Evolutionary conservation across 2,113 vertebrate species (phyloP).

Genomic region (Noturus placidus): DNA sequence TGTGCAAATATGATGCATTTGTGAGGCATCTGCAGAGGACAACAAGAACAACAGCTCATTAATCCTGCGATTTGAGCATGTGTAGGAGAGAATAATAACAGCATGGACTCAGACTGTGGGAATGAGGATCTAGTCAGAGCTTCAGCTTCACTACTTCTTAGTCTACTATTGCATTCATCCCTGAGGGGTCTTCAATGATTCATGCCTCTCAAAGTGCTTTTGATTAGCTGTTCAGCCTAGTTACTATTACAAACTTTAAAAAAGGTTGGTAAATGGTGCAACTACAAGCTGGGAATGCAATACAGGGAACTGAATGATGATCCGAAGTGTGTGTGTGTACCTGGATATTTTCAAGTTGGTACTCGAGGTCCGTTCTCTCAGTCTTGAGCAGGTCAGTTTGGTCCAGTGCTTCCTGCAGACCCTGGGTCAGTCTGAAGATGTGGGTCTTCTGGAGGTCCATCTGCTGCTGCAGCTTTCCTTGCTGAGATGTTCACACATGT

Average conservation of each 20-base stretch:
- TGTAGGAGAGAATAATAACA: slow-evolving; percentile 18
- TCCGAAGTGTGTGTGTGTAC: slow-evolving; percentile 61
- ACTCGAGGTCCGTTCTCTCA: slow-evolving; percentile 93
- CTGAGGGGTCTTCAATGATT: slow-evolving; percentile 27
- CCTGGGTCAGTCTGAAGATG: slow-evolving; percentile 96
- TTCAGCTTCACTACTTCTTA: not conserved
- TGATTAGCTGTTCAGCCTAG: slow-evolving; percentile 27
- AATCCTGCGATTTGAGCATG: not conserved
- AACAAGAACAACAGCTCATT: slow-evolving; percentile 23
- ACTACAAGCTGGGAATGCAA: not conserved
- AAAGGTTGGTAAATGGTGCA: not conserved
- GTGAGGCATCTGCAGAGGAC: not conserved
- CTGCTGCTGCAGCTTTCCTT: slow-evolving; percentile 97
- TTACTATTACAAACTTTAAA: not conserved
- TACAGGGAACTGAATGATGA: not conserved
- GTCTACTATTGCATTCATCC: slow-evolving; percentile 15
- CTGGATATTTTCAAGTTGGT: slow-evolving; percentile 98
- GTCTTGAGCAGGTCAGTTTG: slow-evolving; percentile 96
- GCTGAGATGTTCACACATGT: slow-evolving; percentile 70
- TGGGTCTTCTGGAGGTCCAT: slow-evolving; percentile 98
- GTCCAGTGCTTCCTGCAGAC: slow-evolving; percentile 94
- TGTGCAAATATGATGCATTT: not conserved
- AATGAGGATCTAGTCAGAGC: slow-evolving; percentile 12
- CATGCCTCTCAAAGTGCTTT: slow-evolving; percentile 14
- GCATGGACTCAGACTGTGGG: slow-evolving; percentile 21